Conservation (phyloP, 2,888 invertebrate genomes). For the Amphimallon solstitiale region DNA sequence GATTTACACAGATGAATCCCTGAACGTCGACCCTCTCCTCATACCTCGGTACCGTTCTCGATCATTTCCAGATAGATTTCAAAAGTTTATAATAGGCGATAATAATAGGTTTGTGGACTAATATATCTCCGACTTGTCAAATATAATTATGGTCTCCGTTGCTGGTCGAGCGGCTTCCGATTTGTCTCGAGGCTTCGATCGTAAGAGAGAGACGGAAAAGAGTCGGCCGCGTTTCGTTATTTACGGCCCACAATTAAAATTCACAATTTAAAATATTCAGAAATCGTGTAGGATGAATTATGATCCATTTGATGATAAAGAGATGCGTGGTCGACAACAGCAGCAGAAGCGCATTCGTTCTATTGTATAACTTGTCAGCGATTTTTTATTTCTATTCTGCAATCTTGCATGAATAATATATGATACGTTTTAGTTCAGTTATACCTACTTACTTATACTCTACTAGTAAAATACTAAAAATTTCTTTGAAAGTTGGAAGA, state of each 20-base stretch:
- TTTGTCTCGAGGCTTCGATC: conserved; percentile 40
- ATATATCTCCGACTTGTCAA: conserved; percentile 49
- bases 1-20: too few relatives aligned
- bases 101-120: conserved; percentile 45
- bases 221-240: conserved; percentile 18
- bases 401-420: too few relatives aligned
- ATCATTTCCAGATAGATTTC: conserved; percentile 48
- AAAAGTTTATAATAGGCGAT: conserved; percentile 48
- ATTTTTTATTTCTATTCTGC: too few relatives aligned
- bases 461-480: too few relatives aligned
- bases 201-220: not conserved
- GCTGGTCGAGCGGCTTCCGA: conserved; percentile 45
- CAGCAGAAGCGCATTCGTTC: too few relatives aligned
- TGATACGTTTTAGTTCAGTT: too few relatives aligned
- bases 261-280: conserved; percentile 26
- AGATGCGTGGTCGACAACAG: too few relatives aligned
- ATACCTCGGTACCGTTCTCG: not conserved
- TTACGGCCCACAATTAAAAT: conserved; percentile 34
- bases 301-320: not conserved
- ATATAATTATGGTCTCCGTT: conserved; percentile 44
- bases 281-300: not conserved
- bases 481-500: too few relatives aligned
- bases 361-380: too few relatives aligned
- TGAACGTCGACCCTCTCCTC: not conserved
- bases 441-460: too few relatives aligned